Evolutionary conservation across 2,797 vertebrate species (phyloP).

Genomic region (Galago senegalensis): DNA sequence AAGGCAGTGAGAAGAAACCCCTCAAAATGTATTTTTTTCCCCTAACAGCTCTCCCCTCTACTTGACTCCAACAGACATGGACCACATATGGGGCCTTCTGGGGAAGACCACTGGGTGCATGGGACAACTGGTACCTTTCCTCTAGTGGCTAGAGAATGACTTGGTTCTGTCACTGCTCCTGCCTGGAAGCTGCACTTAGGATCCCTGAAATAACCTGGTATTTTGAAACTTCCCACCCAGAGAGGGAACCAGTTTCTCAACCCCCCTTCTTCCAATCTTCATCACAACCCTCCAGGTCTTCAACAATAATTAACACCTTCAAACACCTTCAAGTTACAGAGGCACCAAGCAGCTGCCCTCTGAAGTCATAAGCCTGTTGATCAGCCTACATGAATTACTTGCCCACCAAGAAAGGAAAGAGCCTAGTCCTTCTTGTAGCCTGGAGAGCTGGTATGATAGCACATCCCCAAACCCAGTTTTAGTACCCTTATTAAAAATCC

Average conservation of each 20-base stretch:
- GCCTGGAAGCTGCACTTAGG: constrained; percentile 3
- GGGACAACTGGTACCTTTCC: background rate
- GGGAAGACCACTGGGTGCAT: background rate
- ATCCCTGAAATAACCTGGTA: background rate
- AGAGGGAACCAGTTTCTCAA: background rate
- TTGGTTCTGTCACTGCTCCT: background rate
- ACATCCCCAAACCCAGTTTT: background rate
- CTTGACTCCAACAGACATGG: background rate
- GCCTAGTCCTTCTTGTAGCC: background rate
- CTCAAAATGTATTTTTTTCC: background rate
- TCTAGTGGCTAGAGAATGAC: background rate
- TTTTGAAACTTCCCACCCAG: background rate
- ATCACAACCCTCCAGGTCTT: background rate
- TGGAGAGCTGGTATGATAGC: background rate
- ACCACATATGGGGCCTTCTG: background rate
- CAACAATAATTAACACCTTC: background rate
- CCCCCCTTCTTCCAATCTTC: background rate
- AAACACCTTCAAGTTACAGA: background rate
- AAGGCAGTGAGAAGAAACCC: background rate
- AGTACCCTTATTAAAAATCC: background rate
- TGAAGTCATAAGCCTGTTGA: background rate
- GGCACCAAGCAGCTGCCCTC: background rate
- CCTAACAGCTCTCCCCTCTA: background rate
- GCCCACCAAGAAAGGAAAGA: background rate
- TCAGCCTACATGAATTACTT: background rate